These are phyloP conservation scores for Macaria notata DNA, from an alignment of 2,888 invertebrate species.

Conservation along the genomic window DNA sequence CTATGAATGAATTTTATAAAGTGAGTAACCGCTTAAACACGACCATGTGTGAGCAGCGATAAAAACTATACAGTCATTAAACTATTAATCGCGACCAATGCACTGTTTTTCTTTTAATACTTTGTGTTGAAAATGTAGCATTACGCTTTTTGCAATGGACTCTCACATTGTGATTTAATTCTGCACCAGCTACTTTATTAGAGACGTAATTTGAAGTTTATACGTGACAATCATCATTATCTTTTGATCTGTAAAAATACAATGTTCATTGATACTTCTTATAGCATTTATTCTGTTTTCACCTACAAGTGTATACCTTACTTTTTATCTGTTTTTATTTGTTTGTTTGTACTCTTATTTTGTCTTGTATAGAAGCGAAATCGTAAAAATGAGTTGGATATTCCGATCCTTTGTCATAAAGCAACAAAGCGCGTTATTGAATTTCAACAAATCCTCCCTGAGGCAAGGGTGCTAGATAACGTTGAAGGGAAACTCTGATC, in stretches of 20 bases:
- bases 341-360: constrained; percentile 8
- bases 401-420: constrained; percentile 48
- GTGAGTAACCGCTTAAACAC: constrained; percentile 7
- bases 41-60: constrained; percentile 1
- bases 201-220: constrained; percentile 27
- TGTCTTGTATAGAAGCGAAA: constrained; percentile 17
- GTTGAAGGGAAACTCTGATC: constrained; percentile 47
- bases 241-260: constrained; percentile 19
- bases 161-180: constrained; percentile 25
- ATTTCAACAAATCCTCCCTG: constrained; percentile 55
- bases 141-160: constrained; percentile 23
- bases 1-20: neutral
- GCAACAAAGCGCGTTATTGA: constrained; percentile 58
- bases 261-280: constrained; percentile 27
- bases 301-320: constrained; percentile 1
- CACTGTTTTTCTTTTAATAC: constrained; percentile 12
- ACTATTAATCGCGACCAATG: constrained; percentile 8
- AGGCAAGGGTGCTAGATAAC: constrained; percentile 39
- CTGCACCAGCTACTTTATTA: constrained; percentile 20
- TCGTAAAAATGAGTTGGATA: constrained; percentile 41
- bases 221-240: constrained; percentile 35
- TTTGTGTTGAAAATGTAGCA: constrained; percentile 15
- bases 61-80: constrained; percentile 7
- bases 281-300: constrained; percentile 16
- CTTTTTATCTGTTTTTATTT: neutral